Evolutionary conservation across 2,888 invertebrate species (phyloP), one percentile per base, ranked within the genome.

Genomic region (Ectemnius cavifrons): DNA sequence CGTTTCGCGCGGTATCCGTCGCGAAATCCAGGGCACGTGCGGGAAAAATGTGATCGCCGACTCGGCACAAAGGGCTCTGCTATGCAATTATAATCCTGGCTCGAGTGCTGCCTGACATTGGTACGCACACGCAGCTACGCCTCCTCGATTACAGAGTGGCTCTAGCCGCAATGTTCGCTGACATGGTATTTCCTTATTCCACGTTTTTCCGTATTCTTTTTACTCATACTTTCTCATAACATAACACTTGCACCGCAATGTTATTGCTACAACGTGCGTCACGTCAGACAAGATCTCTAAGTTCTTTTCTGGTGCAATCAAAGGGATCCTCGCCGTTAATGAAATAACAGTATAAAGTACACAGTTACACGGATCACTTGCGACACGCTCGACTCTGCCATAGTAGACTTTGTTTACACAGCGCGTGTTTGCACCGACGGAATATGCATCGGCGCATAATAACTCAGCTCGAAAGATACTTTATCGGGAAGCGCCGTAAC

Each of bases 241-340:
- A 23, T 23, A 23, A 23, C 23, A 23, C 23, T 71, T 77, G 73
- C 71, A 77, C 81, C 84, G 79, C 80, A 81, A 83, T 86, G 84
- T 88, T 86, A 86, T 84, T 84, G 81, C 81, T 75, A 75, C 81
- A 84, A 84, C 81, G 80, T 80, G 60, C 67, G 73, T 83, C 23
- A 79, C 82, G 84, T 82, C 84, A 85, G 84, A 11, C 37, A 11
- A 37, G 1, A 1, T 11, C 37, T 37, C 11, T 0, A 6, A 37
- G 37, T 37, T 37, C 37, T 11, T 37, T 8, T 11, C 37, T 37
- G 37, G 11, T 37, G 11, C 37, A 11, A 37, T 37, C 37, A 37
- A 37, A 37, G 37, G 37, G 8, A 37, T 8, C 11, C 1, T 0
- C 37, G 37, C 8, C 37, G 8, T 6, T 37, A 6, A 37, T 37